Percentiles rank a stretch among this genome's conserved stretches.
These are phyloP conservation scores for Thereva unica DNA, from an alignment of 2,888 invertebrate genomes.

Conservation along the genomic window DNA sequence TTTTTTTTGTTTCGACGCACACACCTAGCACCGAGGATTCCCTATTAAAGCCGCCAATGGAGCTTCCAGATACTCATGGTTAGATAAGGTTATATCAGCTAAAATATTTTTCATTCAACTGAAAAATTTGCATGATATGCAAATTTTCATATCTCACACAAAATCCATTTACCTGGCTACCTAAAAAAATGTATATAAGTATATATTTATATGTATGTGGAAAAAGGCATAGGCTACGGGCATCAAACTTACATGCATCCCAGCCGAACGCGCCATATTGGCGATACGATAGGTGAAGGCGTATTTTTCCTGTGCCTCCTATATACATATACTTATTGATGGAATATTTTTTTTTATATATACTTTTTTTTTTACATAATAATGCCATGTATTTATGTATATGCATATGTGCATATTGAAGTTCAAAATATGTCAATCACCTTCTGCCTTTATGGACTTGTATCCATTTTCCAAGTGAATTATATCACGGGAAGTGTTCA, in stretches of 20 bases:
- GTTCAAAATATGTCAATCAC: slow-evolving; percentile 30
- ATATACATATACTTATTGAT: too few relatives aligned
- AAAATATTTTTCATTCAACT: slow-evolving; percentile 30
- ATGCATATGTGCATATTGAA: slow-evolving; percentile 12
- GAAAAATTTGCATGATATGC: slow-evolving; percentile 33
- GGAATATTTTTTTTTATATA: too few relatives aligned
- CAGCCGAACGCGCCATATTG: too few relatives aligned
- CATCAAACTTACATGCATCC: too few relatives aligned
- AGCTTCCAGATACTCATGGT: too few relatives aligned
- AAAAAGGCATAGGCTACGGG: too few relatives aligned
- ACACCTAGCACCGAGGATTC: too few relatives aligned
- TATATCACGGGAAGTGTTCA: slow-evolving; percentile 29
- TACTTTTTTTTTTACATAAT: too few relatives aligned
- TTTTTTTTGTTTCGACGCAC: too few relatives aligned
- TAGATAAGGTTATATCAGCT: slow-evolving; percentile 9
- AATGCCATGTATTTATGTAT: slow-evolving; percentile 9
- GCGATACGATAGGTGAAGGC: too few relatives aligned
- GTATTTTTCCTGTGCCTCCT: too few relatives aligned
- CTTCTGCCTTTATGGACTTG: slow-evolving; percentile 23
- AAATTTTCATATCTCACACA: slow-evolving; percentile 26
- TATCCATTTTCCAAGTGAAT: slow-evolving; percentile 32
- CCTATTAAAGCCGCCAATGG: too few relatives aligned
- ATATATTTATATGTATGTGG: slow-evolving; percentile 4
- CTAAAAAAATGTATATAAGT: neutral
- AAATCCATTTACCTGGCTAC: neutral